These are phyloP conservation scores for Acanthisitta chloris DNA, from an alignment of 2,113 vertebrate species.

Conservation along the genomic window DNA sequence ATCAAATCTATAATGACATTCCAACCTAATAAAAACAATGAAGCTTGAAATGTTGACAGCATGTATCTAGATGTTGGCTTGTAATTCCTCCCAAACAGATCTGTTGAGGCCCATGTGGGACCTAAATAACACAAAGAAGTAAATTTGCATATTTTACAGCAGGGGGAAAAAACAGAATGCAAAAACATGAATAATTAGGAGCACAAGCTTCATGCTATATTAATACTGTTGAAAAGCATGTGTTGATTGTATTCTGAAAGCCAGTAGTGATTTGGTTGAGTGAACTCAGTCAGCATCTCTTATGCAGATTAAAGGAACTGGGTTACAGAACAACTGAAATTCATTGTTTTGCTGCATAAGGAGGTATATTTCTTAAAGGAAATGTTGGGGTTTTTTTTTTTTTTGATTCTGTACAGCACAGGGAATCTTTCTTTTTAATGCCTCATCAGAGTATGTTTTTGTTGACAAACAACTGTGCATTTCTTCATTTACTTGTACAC, in stretches of 20 bases:
- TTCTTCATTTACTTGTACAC: background rate
- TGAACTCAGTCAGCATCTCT: conserved; percentile 65
- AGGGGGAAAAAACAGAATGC: conserved; percentile 65
- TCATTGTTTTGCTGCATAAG: conserved; percentile 53
- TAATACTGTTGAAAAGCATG: conserved; percentile 68
- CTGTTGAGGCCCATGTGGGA: conserved; percentile 58
- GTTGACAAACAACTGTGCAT: background rate
- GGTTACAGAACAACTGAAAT: conserved; percentile 65
- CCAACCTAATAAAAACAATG: conserved; percentile 70
- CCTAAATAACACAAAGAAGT: conserved; percentile 65
- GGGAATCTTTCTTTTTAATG: background rate
- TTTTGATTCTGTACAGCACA: background rate
- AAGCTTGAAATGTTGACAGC: conserved; percentile 65
- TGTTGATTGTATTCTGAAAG: conserved; percentile 66
- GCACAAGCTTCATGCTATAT: conserved; percentile 67
- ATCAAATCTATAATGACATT: conserved; percentile 66
- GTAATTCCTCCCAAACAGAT: conserved; percentile 63
- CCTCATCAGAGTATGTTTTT: background rate
- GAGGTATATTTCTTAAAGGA: conserved; percentile 50
- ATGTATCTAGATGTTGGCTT: conserved; percentile 57
- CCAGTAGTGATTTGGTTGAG: conserved; percentile 62
- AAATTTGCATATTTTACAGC: conserved; percentile 72
- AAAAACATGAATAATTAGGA: conserved; percentile 67
- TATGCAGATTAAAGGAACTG: conserved; percentile 69
- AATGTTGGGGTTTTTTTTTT: background rate